phyloP scores from a whole-genome alignment of 2,888 invertebrate genomes.

The Eristalis intricaria region DNA sequence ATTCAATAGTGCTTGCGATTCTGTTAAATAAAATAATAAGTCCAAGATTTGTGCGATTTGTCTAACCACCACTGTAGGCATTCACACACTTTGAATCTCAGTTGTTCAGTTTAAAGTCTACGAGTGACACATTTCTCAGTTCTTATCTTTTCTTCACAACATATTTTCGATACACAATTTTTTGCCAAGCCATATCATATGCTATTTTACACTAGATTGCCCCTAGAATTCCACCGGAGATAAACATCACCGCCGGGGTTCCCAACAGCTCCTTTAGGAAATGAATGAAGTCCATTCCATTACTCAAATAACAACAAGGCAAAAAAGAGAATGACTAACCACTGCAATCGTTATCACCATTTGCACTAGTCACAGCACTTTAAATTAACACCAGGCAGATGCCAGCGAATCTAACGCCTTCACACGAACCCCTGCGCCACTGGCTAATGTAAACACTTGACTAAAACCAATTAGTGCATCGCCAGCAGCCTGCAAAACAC shows the following conservation, averaged over 20 bases:
- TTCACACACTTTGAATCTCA: too few relatives aligned
- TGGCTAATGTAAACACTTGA: not conserved
- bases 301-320: not conserved
- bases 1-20: too few relatives aligned
- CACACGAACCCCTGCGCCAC: not conserved
- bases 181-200: too few relatives aligned
- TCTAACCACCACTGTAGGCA: too few relatives aligned
- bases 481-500: conserved; percentile 23
- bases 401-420: not conserved
- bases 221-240: too few relatives aligned
- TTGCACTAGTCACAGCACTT: not conserved
- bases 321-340: not conserved
- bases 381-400: not conserved
- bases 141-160: not conserved
- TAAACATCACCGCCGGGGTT: not conserved
- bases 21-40: too few relatives aligned
- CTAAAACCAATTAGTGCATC: conserved; percentile 2
- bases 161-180: too few relatives aligned
- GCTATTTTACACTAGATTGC: too few relatives aligned
- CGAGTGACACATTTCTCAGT: too few relatives aligned
- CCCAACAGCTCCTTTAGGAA: not conserved
- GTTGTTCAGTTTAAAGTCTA: too few relatives aligned
- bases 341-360: not conserved
- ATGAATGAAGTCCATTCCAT: not conserved
- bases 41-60: too few relatives aligned